phyloP scores from a whole-genome alignment of 2,888 invertebrate genomes.

The Lysandra coridon region DNA sequence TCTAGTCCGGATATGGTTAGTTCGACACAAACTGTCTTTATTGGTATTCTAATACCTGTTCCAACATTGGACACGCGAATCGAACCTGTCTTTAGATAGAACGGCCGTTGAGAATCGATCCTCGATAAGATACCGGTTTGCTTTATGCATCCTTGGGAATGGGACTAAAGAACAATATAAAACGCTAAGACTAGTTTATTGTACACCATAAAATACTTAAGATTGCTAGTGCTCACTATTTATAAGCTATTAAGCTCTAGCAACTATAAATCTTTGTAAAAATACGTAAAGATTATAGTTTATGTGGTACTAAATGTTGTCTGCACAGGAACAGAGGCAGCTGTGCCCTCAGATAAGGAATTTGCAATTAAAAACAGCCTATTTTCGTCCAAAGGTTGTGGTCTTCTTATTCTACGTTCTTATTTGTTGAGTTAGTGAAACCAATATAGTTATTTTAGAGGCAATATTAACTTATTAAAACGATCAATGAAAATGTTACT shows the following conservation, averaged over 20 bases:
- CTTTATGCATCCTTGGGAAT: slow-evolving; percentile 12
- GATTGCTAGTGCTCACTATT: not conserved
- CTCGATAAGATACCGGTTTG: slow-evolving; percentile 10
- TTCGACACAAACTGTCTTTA: slow-evolving; percentile 15
- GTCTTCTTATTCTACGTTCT: too few relatives aligned
- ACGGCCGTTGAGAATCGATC: not conserved
- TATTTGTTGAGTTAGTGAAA: too few relatives aligned
- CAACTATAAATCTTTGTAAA: not conserved
- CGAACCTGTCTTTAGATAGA: not conserved
- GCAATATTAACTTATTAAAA: too few relatives aligned
- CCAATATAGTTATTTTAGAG: too few relatives aligned
- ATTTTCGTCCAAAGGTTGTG: too few relatives aligned
- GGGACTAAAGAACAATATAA: not conserved
- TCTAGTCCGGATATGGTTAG: not conserved
- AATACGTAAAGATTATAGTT: too few relatives aligned
- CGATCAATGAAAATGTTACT: too few relatives aligned
- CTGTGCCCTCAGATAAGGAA: too few relatives aligned
- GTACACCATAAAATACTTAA: not conserved
- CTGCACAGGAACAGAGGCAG: too few relatives aligned
- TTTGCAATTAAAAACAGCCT: too few relatives aligned
- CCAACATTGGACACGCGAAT: slow-evolving; percentile 10
- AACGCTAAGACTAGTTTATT: not conserved
- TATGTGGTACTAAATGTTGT: too few relatives aligned
- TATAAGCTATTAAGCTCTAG: not conserved
- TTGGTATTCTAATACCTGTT: slow-evolving; percentile 8